A percentile compares a stretch with the other conserved stretches of the same genome.
phyloP scores from a whole-genome alignment of 1,140 invertebrate genomes.

The Lordiphosa clarofinis region DNA sequence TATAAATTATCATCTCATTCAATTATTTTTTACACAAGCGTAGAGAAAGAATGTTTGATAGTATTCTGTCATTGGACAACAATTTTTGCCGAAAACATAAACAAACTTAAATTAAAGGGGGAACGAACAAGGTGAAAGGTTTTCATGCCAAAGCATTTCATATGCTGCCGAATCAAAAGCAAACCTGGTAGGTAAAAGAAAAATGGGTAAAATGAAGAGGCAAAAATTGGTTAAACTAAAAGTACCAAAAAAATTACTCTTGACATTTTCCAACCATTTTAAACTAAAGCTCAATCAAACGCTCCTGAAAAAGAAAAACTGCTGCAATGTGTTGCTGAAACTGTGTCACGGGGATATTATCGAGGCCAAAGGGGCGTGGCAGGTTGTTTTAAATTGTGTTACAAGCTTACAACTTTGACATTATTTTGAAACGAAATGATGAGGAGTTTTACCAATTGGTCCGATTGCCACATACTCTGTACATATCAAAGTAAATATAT shows the following conservation, averaged over 20 bases:
- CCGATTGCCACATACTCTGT: not conserved
- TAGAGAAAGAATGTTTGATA: no score
- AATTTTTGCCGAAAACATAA: not conserved
- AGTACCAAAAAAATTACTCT: constrained; percentile 44
- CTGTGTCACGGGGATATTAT: not conserved
- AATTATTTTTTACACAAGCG: no score
- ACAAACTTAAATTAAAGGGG: not conserved
- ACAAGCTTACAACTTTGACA: constrained; percentile 49
- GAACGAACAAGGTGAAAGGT: not conserved
- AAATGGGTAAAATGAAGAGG: constrained; percentile 48
- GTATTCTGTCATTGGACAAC: no score
- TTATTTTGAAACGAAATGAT: constrained; percentile 50
- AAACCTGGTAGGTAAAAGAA: constrained; percentile 53
- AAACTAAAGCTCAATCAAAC: constrained; percentile 55
- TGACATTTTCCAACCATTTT: constrained; percentile 52
- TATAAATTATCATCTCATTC: no score
- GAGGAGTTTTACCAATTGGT: constrained; percentile 45
- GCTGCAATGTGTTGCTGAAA: constrained; percentile 23
- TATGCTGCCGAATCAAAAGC: constrained; percentile 1
- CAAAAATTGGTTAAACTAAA: constrained; percentile 35
- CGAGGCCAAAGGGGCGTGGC: constrained; percentile 7
- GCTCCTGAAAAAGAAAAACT: constrained; percentile 36
- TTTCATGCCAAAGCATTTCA: not conserved
- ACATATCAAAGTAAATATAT: no score
- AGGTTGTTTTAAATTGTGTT: constrained; percentile 48